Percentiles rank a stretch among this genome's conserved stretches.
phyloP scores from a whole-genome alignment of 1,140 invertebrate species.

The Achroia grisella region DNA sequence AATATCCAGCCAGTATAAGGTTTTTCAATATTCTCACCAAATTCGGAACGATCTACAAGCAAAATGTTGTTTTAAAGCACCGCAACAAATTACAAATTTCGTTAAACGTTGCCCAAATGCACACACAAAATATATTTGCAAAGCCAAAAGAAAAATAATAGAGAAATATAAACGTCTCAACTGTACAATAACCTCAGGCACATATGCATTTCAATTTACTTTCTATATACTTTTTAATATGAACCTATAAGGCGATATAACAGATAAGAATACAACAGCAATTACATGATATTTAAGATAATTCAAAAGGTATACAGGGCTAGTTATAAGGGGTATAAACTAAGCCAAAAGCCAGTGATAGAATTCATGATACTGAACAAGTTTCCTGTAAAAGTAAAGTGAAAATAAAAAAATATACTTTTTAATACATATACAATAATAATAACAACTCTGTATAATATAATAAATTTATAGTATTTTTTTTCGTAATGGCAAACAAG shows the following conservation, averaged over 20 bases:
- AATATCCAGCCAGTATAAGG: slow-evolving; percentile 98
- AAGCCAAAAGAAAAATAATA: slow-evolving; percentile 20
- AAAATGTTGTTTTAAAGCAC: slow-evolving; percentile 12
- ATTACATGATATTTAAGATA: not conserved
- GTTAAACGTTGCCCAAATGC: slow-evolving; percentile 20
- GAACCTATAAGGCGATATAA: slow-evolving; percentile 2
- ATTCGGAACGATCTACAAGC: slow-evolving; percentile 96
- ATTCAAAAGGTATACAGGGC: no score
- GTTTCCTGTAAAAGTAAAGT: no score
- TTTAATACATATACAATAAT: no score
- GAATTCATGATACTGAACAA: no score
- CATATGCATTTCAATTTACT: slow-evolving; percentile 22
- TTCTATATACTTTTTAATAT: slow-evolving; percentile 17
- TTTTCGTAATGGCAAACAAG: no score
- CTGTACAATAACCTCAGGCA: slow-evolving; percentile 20
- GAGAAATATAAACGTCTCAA: slow-evolving; percentile 1
- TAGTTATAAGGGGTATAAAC: no score
- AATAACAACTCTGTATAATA: no score
- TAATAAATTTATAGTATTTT: no score
- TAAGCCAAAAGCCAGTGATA: no score
- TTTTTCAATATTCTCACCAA: slow-evolving; percentile 98
- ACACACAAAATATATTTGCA: slow-evolving; percentile 26
- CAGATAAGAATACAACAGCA: slow-evolving; percentile 13
- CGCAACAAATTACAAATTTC: slow-evolving; percentile 2
- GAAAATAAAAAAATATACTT: no score